Conservation (phyloP, 1,140 invertebrate genomes). For the Octopus bimaculoides region DNA sequence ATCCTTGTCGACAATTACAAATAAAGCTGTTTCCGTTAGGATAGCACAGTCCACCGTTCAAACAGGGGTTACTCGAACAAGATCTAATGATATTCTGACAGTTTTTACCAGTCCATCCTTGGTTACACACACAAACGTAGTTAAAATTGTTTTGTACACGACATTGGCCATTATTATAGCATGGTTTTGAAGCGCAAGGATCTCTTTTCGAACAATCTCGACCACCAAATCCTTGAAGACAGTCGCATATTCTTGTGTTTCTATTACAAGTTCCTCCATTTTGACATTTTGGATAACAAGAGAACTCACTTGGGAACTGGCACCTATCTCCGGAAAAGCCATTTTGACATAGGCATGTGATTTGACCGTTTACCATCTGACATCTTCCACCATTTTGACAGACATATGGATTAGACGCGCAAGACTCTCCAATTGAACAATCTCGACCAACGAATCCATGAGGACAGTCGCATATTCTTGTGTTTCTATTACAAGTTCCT, state of each 20-base stretch:
- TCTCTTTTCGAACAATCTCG: neutral
- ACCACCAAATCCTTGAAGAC: neutral
- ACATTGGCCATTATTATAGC: neutral
- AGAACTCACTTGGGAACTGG: too few relatives aligned
- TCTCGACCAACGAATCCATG: too few relatives aligned
- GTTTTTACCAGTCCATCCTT: slow-evolving; percentile 10
- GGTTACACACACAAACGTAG: neutral
- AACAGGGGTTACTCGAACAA: neutral
- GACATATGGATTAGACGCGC: too few relatives aligned
- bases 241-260: neutral
- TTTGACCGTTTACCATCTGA: too few relatives aligned
- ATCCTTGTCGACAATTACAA: slow-evolving; percentile 11
- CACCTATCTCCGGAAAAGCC: too few relatives aligned
- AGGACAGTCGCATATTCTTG: too few relatives aligned
- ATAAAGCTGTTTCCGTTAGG: neutral
- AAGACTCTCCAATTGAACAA: too few relatives aligned
- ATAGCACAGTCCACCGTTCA: neutral
- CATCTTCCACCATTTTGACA: too few relatives aligned
- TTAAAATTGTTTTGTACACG: neutral
- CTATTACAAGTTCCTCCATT: too few relatives aligned
- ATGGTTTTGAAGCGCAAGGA: neutral
- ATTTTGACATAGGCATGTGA: too few relatives aligned
- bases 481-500: too few relatives aligned
- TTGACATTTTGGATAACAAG: too few relatives aligned
- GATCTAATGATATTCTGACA: neutral